A percentile compares a stretch with the other conserved stretches of the same genome.
Conservation (phyloP, 92 coral and sea anemone genomes). For the Bergia sp. region DNA sequence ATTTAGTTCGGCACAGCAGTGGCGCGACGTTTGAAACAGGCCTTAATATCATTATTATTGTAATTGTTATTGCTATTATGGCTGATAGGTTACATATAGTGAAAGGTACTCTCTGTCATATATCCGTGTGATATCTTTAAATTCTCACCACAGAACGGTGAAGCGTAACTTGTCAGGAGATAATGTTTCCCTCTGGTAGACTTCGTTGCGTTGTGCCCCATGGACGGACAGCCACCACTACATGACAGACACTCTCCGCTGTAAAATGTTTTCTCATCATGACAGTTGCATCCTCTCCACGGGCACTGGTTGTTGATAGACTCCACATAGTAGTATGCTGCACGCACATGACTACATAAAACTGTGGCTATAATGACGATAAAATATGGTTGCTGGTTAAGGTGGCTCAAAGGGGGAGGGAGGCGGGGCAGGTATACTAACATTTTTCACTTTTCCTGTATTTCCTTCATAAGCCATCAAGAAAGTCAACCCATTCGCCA, state of each 20-base stretch:
- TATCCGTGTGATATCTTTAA: no score
- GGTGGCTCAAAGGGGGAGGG: no score
- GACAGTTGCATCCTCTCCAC: slow-evolving; percentile 11
- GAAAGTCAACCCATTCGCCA: no score
- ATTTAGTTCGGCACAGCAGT: no score
- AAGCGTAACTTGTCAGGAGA: background rate
- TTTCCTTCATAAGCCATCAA: no score
- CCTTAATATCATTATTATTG: no score
- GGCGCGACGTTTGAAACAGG: no score
- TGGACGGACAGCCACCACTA: slow-evolving; percentile 12
- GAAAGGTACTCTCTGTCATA: no score
- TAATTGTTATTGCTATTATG: no score
- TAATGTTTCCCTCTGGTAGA: background rate
- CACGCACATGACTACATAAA: slow-evolving; percentile 2
- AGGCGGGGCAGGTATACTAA: no score
- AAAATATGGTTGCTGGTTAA: background rate
- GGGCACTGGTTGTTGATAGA: slow-evolving; percentile 20
- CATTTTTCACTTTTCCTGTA: no score
- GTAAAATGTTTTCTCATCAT: background rate
- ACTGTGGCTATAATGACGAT: background rate
- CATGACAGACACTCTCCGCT: slow-evolving; percentile 22
- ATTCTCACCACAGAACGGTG: slow-evolving; percentile 20
- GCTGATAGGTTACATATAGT: background rate
- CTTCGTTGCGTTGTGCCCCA: background rate
- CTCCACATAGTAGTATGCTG: background rate